Evolutionary conservation across 1,140 invertebrate species (phyloP).

Genomic region (Sitobion miscanthi): DNA sequence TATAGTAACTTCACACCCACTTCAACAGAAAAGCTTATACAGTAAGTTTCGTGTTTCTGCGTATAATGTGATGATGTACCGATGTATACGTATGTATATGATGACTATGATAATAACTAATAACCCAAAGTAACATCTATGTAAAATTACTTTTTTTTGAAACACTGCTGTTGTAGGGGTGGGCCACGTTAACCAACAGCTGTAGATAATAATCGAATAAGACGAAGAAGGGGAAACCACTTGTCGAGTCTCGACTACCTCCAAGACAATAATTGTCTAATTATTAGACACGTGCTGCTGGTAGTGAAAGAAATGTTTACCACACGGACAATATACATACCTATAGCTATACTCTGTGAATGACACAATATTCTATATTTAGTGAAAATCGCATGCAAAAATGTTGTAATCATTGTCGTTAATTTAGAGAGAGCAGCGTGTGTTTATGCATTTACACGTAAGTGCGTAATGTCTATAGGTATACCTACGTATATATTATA

Average conservation of each 20-base stretch:
- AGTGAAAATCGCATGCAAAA: background rate
- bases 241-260: background rate
- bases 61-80: background rate
- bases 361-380: conserved; percentile 20
- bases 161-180: background rate
- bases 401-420: conserved; percentile 4
- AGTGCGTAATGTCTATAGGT: background rate
- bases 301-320: background rate
- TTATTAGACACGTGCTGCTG: background rate
- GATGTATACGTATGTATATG: too few relatives aligned
- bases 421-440: background rate
- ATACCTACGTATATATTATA: too few relatives aligned
- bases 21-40: background rate
- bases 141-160: background rate
- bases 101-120: background rate
- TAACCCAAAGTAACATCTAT: too few relatives aligned
- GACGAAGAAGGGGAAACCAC: background rate
- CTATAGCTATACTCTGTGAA: background rate
- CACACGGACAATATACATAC: background rate
- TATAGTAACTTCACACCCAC: background rate
- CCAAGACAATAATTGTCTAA: too few relatives aligned
- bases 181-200: background rate
- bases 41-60: background rate
- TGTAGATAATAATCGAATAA: background rate
- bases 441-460: background rate